phyloP scores from a whole-genome alignment of 30 jellyfish, hydroid and myxozoan species.

The Rhopilema esculentum region DNA sequence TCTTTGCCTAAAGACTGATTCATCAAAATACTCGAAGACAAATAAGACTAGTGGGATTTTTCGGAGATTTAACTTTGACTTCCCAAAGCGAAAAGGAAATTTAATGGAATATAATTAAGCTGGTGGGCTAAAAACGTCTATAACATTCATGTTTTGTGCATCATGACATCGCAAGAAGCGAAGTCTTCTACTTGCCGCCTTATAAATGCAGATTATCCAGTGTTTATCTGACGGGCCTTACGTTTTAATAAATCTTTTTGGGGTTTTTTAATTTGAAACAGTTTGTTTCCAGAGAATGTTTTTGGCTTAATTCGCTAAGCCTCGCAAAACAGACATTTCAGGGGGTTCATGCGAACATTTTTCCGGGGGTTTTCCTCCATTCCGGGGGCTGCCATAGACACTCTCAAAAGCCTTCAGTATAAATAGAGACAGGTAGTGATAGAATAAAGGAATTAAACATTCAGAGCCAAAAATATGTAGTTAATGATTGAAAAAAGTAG shows the following conservation, averaged over 20 bases:
- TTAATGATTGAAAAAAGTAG: too few species aligned
- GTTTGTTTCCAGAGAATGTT: neutral
- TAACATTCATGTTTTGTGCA: neutral
- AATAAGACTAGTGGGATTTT: neutral
- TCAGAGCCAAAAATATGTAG: too few species aligned
- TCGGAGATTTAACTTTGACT: neutral
- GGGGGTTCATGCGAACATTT: too few species aligned
- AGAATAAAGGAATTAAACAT: too few species aligned
- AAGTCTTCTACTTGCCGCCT: neutral
- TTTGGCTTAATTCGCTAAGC: neutral
- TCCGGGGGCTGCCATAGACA: too few species aligned
- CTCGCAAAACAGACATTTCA: too few species aligned
- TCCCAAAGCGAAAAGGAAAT: neutral
- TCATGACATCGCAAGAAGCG: neutral
- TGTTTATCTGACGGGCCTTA: neutral
- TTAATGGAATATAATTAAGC: neutral
- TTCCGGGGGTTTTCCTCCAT: too few species aligned
- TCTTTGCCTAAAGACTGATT: too few species aligned
- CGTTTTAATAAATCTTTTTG: neutral
- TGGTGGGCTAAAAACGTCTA: neutral
- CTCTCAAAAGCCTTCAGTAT: too few species aligned
- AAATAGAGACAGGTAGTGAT: too few species aligned
- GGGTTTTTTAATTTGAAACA: neutral
- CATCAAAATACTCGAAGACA: neutral
- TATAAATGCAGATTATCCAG: neutral